Conservation (phyloP, 2,888 invertebrate genomes). For the Morpho helenor region DNA sequence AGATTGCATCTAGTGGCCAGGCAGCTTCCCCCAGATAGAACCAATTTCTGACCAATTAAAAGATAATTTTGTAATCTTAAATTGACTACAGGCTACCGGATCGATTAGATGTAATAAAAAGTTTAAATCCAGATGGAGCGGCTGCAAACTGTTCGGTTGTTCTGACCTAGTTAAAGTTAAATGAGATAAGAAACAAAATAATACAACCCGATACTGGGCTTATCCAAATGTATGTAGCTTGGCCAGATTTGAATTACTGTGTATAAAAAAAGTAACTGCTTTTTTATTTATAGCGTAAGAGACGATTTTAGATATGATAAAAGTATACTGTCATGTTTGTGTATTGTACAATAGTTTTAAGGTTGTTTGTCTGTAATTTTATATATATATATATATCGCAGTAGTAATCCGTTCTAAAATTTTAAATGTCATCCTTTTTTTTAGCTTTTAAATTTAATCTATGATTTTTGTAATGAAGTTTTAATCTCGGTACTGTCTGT, state of each 20-base stretch:
- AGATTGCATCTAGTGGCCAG: constrained; percentile 76
- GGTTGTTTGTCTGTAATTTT: too few relatives aligned
- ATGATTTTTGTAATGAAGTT: too few relatives aligned
- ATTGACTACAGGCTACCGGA: constrained; percentile 22
- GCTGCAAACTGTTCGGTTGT: constrained; percentile 40
- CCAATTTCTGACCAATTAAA: constrained; percentile 70
- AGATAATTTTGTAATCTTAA: constrained; percentile 47
- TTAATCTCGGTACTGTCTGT: too few relatives aligned
- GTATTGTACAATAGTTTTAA: too few relatives aligned
- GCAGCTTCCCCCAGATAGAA: constrained; percentile 73
- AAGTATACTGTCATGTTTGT: too few relatives aligned
- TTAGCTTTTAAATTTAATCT: too few relatives aligned
- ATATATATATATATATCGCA: too few relatives aligned
- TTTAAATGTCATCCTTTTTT: too few relatives aligned
- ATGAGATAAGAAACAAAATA: constrained; percentile 56
- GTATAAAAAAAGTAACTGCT: constrained; percentile 33
- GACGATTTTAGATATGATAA: too few relatives aligned
- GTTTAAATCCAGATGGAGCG: constrained; percentile 1
- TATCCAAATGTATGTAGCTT: neutral
- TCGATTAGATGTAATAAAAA: constrained; percentile 3
- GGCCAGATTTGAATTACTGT: constrained; percentile 1
- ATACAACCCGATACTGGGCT: constrained; percentile 35
- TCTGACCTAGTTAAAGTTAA: constrained; percentile 57
- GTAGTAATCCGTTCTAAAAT: too few relatives aligned
- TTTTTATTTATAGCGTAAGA: constrained; percentile 68